These are phyloP conservation scores for Icerya purchasi DNA, from an alignment of 2,888 invertebrate genomes.

Conservation along the genomic window DNA sequence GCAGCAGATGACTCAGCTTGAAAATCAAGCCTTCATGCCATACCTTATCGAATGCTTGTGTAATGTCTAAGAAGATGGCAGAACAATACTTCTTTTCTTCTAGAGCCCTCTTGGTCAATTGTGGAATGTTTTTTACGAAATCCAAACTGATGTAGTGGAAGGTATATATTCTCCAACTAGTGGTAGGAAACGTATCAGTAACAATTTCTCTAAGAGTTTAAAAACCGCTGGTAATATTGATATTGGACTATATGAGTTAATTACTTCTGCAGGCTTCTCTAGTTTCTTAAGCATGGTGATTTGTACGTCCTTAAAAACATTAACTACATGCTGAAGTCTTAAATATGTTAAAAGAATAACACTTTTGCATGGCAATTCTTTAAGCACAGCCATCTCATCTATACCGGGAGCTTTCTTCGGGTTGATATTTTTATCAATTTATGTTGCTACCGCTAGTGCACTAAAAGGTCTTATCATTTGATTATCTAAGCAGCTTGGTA, in stretches of 20 bases:
- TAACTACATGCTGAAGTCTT: neutral
- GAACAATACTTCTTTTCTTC: too few species aligned
- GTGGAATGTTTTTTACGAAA: too few species aligned
- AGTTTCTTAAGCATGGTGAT: neutral
- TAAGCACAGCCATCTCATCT: neutral
- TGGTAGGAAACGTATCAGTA: too few species aligned
- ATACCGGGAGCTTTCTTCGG: neutral
- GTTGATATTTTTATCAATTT: neutral
- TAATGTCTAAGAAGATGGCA: too few species aligned
- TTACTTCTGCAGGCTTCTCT: neutral
- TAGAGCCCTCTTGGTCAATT: too few species aligned
- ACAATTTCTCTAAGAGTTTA: neutral
- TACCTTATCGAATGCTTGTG: too few species aligned
- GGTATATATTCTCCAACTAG: neutral
- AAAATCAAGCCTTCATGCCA: too few species aligned
- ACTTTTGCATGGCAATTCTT: neutral
- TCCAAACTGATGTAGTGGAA: neutral
- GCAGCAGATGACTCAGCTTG: too few species aligned
- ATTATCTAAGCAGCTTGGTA: neutral
- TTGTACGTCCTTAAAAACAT: neutral
- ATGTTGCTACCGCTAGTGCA: neutral
- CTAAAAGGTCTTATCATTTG: neutral
- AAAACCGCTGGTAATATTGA: neutral
- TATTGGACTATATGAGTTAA: neutral
- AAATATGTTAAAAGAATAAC: neutral